Conservation (phyloP, 2,113 vertebrate species). For the Phaethornis superciliosus region DNA sequence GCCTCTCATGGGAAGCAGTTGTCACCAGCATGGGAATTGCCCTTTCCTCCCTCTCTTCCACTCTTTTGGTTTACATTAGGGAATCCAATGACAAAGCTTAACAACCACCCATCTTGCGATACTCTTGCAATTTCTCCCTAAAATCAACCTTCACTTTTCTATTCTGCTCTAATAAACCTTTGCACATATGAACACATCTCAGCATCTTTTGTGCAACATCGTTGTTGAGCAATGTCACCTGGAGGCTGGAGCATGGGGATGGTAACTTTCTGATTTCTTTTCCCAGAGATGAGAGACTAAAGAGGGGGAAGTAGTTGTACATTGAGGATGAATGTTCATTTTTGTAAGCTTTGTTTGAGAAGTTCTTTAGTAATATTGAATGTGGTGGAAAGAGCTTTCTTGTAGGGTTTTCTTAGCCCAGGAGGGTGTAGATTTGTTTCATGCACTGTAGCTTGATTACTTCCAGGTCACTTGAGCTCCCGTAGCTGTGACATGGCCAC, state of each 20-base stretch:
- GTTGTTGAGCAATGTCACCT: not conserved
- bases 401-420: not conserved
- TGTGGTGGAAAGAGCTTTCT: not conserved
- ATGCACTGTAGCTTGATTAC: not conserved
- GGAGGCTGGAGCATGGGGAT: not conserved
- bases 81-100: not conserved
- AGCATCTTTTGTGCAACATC: not conserved
- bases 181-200: accelerated
- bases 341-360: not conserved
- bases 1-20: accelerated
- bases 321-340: not conserved
- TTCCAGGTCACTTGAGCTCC: not conserved
- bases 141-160: not conserved
- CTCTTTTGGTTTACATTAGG: not conserved
- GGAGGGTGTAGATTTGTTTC: not conserved
- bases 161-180: not conserved
- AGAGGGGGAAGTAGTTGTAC: not conserved
- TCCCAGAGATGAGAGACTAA: not conserved
- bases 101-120: not conserved
- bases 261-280: not conserved
- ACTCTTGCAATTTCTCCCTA: not conserved
- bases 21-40: not conserved
- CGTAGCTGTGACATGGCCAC: not conserved
- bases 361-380: not conserved
- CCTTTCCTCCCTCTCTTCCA: not conserved